A percentile compares a stretch with the other conserved stretches of the same genome.
phyloP scores from a whole-genome alignment of 1,140 invertebrate species.

The Brachionus angularis region DNA sequence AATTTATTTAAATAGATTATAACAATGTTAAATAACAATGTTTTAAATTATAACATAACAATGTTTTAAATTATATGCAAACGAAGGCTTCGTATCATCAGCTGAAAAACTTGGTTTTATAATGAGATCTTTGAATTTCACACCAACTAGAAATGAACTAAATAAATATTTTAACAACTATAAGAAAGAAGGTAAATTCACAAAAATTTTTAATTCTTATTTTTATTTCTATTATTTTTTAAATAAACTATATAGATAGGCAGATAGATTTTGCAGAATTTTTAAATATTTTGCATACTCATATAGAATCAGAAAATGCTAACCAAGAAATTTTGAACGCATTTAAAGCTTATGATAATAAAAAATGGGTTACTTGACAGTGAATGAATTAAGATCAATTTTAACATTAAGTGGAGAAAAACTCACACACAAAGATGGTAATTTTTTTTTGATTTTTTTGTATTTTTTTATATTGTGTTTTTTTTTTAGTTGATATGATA shows the following conservation, averaged over 20 bases:
- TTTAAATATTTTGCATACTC: conserved; percentile 19
- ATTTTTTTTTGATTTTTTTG: neutral
- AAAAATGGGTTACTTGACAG: conserved; percentile 29
- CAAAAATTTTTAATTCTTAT: neutral
- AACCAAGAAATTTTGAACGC: conserved; percentile 27
- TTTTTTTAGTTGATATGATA: conserved; percentile 42
- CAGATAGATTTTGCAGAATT: conserved; percentile 39
- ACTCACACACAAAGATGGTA: conserved; percentile 34
- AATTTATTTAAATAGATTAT: too few species aligned
- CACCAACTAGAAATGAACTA: conserved; percentile 34
- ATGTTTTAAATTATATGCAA: conserved; percentile 42
- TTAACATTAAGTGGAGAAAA: conserved; percentile 30
- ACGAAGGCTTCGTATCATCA: conserved; percentile 19
- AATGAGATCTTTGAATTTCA: conserved; percentile 43
- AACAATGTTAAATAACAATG: too few species aligned
- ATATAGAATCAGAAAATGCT: conserved; percentile 12
- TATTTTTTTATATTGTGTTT: neutral
- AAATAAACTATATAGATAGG: neutral
- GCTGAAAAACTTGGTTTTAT: conserved; percentile 42
- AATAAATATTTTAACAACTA: conserved; percentile 32
- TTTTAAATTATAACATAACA: too few species aligned
- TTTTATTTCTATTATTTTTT: neutral
- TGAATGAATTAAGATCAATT: conserved; percentile 16
- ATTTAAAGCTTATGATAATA: conserved; percentile 38
- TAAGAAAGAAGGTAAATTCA: conserved; percentile 38